Evolutionary conservation across 2,888 invertebrate genomes (phyloP), one percentile per base, ranked within the genome.

Genomic region (Crematogaster levior): DNA sequence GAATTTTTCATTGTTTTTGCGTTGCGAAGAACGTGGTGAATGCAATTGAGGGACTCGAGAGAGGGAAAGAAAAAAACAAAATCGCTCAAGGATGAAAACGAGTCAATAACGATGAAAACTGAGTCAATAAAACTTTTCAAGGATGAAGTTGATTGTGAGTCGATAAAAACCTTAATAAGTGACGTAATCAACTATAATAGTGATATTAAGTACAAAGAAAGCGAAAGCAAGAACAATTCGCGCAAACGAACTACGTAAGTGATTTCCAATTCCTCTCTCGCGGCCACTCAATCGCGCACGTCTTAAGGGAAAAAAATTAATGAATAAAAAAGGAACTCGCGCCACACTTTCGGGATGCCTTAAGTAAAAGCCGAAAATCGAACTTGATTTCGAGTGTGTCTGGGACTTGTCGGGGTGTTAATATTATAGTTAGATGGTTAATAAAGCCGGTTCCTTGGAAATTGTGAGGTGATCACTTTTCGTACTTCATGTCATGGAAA

Each of bases 171-270:
- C 77, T 80, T 83, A 81, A 56, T 81, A 74, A 53, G 81, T 58
- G 61, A 80, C 56, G 70, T 79, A 65, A 84, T 80, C 74, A 74
- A 82, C 68, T 74, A 82, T 74, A 86, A 73, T 77, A 81, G 85
- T 84, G 88, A 88, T 88, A 88, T 68, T 81, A 86, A 86, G 88
- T 88, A 88, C 86, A 88, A 88, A 63, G 48, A 51, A 24, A 30
- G 30, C 51, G 30, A 60, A 46, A 51, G 46, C 40, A 61, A 75
- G 53, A 75, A 30, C 40, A 43, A 61, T 70, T 72, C 79, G 77
- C 66, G 58, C 53, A 40, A 84, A 58, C 30, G 43, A 27, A 80
- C 48, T 74, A 58, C 15, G 18, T 6, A 37, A 37, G 51, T 61
- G 48, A 3, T 34, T 40, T 30, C 40, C 73, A 84, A 79, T 88